These are phyloP conservation scores for Macquaria australasica DNA, from an alignment of 2,113 vertebrate genomes.

Conservation along the genomic window DNA sequence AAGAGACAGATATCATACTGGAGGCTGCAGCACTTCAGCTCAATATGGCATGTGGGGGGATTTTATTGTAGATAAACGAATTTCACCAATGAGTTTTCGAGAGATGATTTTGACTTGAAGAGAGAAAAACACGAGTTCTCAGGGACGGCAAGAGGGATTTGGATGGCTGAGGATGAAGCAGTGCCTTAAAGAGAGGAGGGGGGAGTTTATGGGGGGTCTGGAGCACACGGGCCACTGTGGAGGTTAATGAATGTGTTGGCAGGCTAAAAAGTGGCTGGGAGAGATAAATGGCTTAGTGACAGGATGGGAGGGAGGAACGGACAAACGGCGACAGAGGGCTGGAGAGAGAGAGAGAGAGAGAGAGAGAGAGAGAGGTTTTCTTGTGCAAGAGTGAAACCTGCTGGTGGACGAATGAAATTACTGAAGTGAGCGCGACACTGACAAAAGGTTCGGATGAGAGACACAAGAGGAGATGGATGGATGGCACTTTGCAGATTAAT, in stretches of 20 bases:
- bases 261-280: slow-evolving; percentile 57
- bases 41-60: too few species aligned
- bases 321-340: background rate
- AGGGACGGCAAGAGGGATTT: background rate
- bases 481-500: background rate
- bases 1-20: background rate
- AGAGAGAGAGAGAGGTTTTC: background rate
- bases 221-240: slow-evolving; percentile 29
- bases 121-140: background rate
- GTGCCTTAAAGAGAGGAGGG: slow-evolving; percentile 14
- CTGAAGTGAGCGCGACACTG: background rate
- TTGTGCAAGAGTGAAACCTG: slow-evolving; percentile 68
- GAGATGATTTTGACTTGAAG: background rate
- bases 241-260: slow-evolving; percentile 70
- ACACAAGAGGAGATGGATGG: background rate
- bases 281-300: slow-evolving; percentile 66
- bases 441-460: background rate
- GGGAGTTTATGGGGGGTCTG: slow-evolving; percentile 20
- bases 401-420: slow-evolving; percentile 52
- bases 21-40: background rate
- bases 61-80: background rate
- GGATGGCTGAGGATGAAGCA: slow-evolving; percentile 5
- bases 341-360: background rate
- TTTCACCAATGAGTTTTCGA: background rate
- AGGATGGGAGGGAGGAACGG: slow-evolving; percentile 17